These are phyloP conservation scores for Drosophila lowei DNA, from an alignment of 1,140 invertebrate genomes.

Conservation along the genomic window DNA sequence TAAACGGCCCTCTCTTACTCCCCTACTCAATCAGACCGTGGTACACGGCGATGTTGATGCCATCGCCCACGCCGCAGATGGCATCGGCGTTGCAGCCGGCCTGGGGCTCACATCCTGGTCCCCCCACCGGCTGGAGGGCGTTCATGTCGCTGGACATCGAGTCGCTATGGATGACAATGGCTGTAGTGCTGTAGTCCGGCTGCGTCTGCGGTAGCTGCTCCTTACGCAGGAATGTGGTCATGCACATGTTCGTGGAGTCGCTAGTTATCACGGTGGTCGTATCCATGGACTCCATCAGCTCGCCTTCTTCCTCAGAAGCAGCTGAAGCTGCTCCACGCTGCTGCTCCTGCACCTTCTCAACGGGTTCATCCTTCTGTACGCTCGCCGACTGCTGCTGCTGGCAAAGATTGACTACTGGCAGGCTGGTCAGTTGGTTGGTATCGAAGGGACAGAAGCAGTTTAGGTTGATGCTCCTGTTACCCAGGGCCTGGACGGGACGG, in stretches of 20 bases:
- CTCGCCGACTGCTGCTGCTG: conserved; percentile 32
- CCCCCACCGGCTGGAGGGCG: conserved; percentile 12
- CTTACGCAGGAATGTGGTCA: conserved; percentile 54
- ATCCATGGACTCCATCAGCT: conserved; percentile 57
- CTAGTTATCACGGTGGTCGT: conserved; percentile 64
- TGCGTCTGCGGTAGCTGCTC: conserved; percentile 5
- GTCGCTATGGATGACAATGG: conserved; percentile 27
- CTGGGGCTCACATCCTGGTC: not conserved
- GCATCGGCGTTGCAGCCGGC: conserved; percentile 34
- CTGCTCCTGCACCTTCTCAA: conserved; percentile 13
- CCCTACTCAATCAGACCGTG: conserved; percentile 12
- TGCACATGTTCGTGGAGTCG: conserved; percentile 46
- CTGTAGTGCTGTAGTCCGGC: conserved; percentile 7
- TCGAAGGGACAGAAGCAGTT: conserved; percentile 74
- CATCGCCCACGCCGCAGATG: conserved; percentile 58
- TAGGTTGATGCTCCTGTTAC: conserved; percentile 70
- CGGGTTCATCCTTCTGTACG: conserved; percentile 18
- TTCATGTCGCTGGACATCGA: conserved; percentile 6
- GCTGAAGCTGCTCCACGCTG: not conserved
- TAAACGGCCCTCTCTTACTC: not conserved
- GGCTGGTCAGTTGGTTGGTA: conserved; percentile 37
- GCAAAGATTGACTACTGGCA: conserved; percentile 38
- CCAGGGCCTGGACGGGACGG: conserved; percentile 84
- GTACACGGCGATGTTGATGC: conserved; percentile 35
- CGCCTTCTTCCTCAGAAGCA: conserved; percentile 55